These are phyloP conservation scores for Cyprinodon diabolis DNA, from an alignment of 2,797 vertebrate genomes.

Conservation along the genomic window DNA sequence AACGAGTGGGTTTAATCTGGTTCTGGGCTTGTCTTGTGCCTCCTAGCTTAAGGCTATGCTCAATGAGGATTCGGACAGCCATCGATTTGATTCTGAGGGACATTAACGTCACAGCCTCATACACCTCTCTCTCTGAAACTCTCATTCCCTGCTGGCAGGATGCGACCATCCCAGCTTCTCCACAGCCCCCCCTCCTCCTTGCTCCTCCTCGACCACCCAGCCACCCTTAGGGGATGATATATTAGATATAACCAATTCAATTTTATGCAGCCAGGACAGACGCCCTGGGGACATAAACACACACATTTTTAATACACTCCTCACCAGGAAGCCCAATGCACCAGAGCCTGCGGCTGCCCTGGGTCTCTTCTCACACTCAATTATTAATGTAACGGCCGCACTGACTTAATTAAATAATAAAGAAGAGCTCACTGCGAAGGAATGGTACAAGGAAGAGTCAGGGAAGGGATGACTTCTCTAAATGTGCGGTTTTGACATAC, in stretches of 20 bases:
- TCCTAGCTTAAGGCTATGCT: slow-evolving; percentile 78
- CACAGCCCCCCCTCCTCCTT: slow-evolving; percentile 4
- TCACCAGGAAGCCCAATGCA: slow-evolving; percentile 81
- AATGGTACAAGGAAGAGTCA: slow-evolving; percentile 78
- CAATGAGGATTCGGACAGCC: slow-evolving; percentile 78
- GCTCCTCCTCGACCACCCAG: slow-evolving; percentile 53
- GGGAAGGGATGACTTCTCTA: slow-evolving; percentile 53
- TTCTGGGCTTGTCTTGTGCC: slow-evolving; percentile 75
- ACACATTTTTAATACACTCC: slow-evolving; percentile 88
- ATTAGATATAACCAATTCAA: slow-evolving; percentile 88
- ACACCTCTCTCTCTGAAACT: slow-evolving; percentile 64
- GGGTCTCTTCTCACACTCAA: slow-evolving; percentile 85
- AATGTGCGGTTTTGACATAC: slow-evolving; percentile 52
- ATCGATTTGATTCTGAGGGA: slow-evolving; percentile 84
- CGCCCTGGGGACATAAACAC: slow-evolving; percentile 84
- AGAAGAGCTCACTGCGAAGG: slow-evolving; percentile 80
- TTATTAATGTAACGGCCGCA: slow-evolving; percentile 85
- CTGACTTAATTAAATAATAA: slow-evolving; percentile 87
- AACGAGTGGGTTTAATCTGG: slow-evolving; percentile 82
- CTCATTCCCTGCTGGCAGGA: slow-evolving; percentile 79
- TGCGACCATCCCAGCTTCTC: slow-evolving; percentile 71
- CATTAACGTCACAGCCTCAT: slow-evolving; percentile 82
- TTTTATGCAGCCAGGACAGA: slow-evolving; percentile 86
- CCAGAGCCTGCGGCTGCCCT: slow-evolving; percentile 75
- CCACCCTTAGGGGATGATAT: slow-evolving; percentile 84